phyloP scores from a whole-genome alignment of 2,113 vertebrate species.

The Emydura subglobosa region DNA sequence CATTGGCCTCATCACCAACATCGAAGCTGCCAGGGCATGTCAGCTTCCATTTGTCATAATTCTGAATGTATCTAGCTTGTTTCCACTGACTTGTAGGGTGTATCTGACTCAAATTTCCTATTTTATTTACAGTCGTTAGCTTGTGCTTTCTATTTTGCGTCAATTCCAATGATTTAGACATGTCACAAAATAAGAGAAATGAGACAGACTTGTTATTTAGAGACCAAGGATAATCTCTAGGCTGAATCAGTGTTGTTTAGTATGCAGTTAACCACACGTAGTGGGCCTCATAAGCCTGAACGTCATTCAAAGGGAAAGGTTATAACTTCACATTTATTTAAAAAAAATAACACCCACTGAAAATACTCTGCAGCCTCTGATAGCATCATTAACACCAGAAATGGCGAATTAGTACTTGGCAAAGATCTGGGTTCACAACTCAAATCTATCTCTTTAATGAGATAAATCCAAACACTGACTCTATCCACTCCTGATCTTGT shows the following conservation, averaged over 20 bases:
- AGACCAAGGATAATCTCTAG: conserved; percentile 44
- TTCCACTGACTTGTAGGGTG: not conserved
- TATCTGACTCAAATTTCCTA: conserved; percentile 56
- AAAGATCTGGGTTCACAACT: not conserved
- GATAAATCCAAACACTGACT: not conserved
- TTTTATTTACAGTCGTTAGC: conserved; percentile 48
- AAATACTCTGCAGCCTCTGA: not conserved
- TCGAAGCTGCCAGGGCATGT: not conserved
- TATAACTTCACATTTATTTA: not conserved
- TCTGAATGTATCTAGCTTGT: not conserved
- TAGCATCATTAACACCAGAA: not conserved
- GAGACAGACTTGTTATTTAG: conserved; percentile 48
- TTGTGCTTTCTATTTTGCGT: conserved; percentile 52
- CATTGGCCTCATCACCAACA: not conserved
- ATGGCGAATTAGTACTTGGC: not conserved
- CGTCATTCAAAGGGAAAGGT: not conserved
- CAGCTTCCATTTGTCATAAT: not conserved
- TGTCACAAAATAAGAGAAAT: conserved; percentile 54
- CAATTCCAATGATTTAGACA: not conserved
- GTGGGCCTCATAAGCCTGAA: not conserved
- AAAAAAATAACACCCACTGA: not conserved
- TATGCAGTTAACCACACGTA: conserved; percentile 1
- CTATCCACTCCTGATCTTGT: not conserved
- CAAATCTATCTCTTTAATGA: not conserved
- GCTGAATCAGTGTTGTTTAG: conserved; percentile 56